Conservation (phyloP, 35 echinoderm and acorn worm genomes). For the Chiridota heheva region DNA sequence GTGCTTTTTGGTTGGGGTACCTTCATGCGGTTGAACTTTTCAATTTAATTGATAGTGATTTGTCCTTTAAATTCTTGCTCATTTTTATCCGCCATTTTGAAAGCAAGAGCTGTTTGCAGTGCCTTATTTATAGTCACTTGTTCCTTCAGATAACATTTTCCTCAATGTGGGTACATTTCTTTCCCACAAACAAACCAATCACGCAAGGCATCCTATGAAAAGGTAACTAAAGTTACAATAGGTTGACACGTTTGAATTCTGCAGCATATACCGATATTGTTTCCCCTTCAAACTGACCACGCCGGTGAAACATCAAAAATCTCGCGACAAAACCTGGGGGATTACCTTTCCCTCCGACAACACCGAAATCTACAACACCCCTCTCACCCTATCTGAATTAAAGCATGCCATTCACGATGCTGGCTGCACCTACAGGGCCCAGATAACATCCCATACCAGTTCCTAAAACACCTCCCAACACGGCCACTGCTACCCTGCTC, state of each 20-base stretch:
- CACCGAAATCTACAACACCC: too few relatives aligned
- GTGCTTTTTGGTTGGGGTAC: too few relatives aligned
- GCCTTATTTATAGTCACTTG: slow-evolving; percentile 5
- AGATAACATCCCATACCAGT: too few relatives aligned
- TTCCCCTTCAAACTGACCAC: slow-evolving; percentile 1
- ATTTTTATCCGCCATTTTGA: slow-evolving; percentile 3
- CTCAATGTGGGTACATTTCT: background rate
- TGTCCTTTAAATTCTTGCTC: slow-evolving; percentile 21
- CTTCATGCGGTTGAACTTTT: background rate
- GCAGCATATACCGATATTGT: slow-evolving; percentile 13
- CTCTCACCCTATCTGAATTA: too few relatives aligned
- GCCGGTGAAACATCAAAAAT: slow-evolving; percentile 29
- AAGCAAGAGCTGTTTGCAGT: background rate
- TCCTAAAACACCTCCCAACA: too few relatives aligned
- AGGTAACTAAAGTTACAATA: background rate
- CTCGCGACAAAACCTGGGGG: too few relatives aligned
- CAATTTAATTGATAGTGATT: background rate
- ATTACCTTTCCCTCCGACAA: too few relatives aligned
- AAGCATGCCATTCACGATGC: too few relatives aligned
- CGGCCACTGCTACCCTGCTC: too few relatives aligned
- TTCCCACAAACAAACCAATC: slow-evolving; percentile 17
- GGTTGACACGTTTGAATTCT: slow-evolving; percentile 6
- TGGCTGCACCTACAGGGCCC: too few relatives aligned
- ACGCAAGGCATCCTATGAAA: slow-evolving; percentile 1
- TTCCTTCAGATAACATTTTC: background rate